Evolutionary conservation across 2,797 vertebrate genomes (phyloP), one percentile per base, ranked within the genome.

Genomic region (Poeciliopsis paucimaculata): DNA sequence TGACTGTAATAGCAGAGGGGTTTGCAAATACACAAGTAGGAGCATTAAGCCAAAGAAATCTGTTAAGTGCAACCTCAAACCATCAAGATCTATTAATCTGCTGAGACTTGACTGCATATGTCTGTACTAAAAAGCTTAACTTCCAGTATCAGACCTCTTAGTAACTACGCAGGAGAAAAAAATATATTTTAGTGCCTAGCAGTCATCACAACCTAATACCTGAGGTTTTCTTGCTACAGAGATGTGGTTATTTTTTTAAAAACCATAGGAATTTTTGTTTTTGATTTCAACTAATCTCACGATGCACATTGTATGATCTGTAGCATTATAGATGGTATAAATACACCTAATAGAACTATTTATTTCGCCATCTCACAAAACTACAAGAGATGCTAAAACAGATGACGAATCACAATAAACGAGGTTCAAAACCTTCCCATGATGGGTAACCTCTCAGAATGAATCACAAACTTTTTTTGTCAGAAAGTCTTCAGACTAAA

Each of bases 41-140:
- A 79, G 80, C 73, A 81, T 73, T 82, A 88, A 91, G 83, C 91
- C 82, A 53, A 81, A 88, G 75, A 87, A 79, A 88, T 85, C 84
- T 57, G 68, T 77, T 76, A 87, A 75, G 90, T 81, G 88, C 84
- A 84, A 77, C 87, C 88, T 77, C 66, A 82, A 86, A 83, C 83
- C 84, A 82, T 86, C 75, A 73, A 78, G 84, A 85, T 92, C 93
- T 80, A 92, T 93, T 92, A 90, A 86, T 68, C 81, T 74, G 78
- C 31, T 80, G 45, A 83, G 84, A 91, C 53, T 26, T 72, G 82
- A 82, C 88, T 64, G 46, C 53, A 86, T 87, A 84, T 90, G 72
- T 89, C 75, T 51, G 77, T 82, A 87, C 73, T 77, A 75, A 83
- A 45, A 77, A 51, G 5, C 73, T 79, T 82, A 82, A 55, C 79